Conservation (phyloP, 2,888 invertebrate species). For the Pristionchus mayeri region DNA sequence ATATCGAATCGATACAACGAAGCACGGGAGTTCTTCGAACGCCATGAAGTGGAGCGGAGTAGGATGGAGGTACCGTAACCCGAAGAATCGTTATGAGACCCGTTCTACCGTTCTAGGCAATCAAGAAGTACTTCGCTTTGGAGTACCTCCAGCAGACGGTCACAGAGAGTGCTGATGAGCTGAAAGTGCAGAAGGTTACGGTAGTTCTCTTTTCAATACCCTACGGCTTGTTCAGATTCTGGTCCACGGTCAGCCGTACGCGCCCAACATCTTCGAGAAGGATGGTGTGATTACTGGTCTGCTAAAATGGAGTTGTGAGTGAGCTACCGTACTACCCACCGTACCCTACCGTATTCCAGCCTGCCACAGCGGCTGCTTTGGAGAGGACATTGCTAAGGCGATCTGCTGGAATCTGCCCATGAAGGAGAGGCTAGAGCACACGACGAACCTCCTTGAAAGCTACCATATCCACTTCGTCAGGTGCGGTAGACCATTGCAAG, state of each 20-base stretch:
- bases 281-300: constrained; percentile 29
- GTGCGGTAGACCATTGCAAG: not conserved
- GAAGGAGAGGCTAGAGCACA: constrained; percentile 55
- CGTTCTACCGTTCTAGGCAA: not conserved
- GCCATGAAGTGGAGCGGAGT: constrained; percentile 46
- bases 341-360: constrained; percentile 54
- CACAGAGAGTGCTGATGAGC: constrained; percentile 3
- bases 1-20: constrained; percentile 41
- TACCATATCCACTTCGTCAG: constrained; percentile 48
- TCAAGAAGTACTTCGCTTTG: constrained; percentile 37
- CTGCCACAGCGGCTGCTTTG: constrained; percentile 73
- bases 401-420: constrained; percentile 72
- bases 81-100: not conserved
- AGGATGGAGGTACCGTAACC: constrained; percentile 38
- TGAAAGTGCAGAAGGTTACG: constrained; percentile 33
- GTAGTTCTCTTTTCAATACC: not conserved
- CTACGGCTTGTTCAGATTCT: not conserved
- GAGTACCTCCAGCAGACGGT: constrained; percentile 40
- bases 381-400: constrained; percentile 73
- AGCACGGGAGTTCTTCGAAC: constrained; percentile 39
- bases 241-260: constrained; percentile 47
- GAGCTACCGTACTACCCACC: not conserved
- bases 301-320: constrained; percentile 45
- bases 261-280: constrained; percentile 43
- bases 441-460: constrained; percentile 41